These are phyloP conservation scores for Linurgus olivaceus DNA, from an alignment of 2,797 vertebrate genomes.

Conservation along the genomic window DNA sequence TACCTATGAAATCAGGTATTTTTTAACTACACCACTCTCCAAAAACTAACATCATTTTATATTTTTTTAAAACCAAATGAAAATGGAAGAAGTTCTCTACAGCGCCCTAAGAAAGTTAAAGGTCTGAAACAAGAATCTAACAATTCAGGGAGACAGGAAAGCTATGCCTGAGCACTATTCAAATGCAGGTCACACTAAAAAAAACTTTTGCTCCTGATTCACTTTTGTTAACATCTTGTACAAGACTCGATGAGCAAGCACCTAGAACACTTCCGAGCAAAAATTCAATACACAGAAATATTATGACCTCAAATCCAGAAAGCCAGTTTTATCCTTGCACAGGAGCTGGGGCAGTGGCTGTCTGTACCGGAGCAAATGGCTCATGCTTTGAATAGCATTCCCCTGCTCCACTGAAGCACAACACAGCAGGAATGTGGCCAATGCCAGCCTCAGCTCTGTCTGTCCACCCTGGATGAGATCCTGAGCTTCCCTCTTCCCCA, in stretches of 20 bases:
- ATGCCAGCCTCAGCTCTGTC: fast-evolving
- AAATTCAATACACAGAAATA: not conserved
- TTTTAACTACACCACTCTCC: not conserved
- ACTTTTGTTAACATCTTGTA: not conserved
- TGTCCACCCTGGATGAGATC: fast-evolving
- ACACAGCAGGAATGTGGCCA: not conserved
- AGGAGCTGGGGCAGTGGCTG: not conserved
- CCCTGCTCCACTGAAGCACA: not conserved
- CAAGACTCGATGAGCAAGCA: not conserved
- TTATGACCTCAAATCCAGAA: not conserved
- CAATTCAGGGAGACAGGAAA: not conserved
- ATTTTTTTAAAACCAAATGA: not conserved
- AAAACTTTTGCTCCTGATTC: not conserved
- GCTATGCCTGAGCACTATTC: not conserved
- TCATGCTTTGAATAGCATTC: not conserved
- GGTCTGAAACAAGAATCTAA: not conserved
- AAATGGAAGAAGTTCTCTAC: not conserved
- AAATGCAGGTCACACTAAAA: not conserved
- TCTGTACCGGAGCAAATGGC: not conserved
- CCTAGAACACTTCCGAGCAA: not conserved
- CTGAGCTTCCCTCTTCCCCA: not conserved
- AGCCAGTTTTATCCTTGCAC: not conserved
- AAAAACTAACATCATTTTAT: not conserved
- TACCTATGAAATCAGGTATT: not conserved
- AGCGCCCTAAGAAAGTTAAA: not conserved